Conservation (phyloP, 35 echinoderm and acorn worm genomes). For the Hemicentrotus pulcherrimus region DNA sequence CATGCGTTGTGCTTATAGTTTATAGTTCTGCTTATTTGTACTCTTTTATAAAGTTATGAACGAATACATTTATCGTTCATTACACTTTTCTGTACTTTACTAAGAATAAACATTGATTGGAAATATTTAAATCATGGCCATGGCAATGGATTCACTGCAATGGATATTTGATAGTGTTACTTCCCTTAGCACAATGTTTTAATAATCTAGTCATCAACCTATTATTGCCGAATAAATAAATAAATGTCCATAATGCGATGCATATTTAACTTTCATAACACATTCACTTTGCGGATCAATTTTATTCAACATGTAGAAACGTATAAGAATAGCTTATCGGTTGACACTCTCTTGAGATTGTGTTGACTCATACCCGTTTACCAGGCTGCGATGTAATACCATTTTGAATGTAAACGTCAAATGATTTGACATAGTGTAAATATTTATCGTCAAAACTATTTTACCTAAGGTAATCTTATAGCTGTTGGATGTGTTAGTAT, state of each 20-base stretch:
- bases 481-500: neutral
- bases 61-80: neutral
- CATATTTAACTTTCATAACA: neutral
- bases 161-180: too few relatives aligned
- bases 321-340: neutral
- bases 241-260: neutral
- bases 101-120: neutral
- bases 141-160: neutral
- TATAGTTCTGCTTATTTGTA: conserved; percentile 31
- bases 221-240: neutral
- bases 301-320: neutral
- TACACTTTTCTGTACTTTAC: neutral
- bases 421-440: neutral
- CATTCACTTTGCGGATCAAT: neutral
- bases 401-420: neutral
- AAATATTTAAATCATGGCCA: neutral
- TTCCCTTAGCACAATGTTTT: too few relatives aligned
- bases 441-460: neutral
- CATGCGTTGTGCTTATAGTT: conserved; percentile 22
- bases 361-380: neutral
- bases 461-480: neutral
- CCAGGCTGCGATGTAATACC: neutral
- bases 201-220: neutral
- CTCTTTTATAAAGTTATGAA: conserved; percentile 33
- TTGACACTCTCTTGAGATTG: neutral